Evolutionary conservation across 1,140 invertebrate genomes (phyloP).

Genomic region (Drosophila pseudoananassae): DNA sequence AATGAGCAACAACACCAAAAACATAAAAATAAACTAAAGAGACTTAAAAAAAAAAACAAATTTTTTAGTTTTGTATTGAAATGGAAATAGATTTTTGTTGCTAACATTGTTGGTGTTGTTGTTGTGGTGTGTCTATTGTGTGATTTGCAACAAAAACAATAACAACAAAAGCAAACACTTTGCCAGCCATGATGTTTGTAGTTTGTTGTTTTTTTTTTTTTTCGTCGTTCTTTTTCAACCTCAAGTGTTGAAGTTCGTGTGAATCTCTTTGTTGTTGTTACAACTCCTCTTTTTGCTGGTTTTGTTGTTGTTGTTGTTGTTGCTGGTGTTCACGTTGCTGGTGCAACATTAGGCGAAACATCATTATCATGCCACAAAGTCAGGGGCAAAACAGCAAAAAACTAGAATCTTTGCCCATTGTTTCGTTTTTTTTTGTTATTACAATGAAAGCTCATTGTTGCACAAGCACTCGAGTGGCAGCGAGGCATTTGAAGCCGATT

Average conservation of each 20-base stretch:
- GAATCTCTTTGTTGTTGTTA: slow-evolving; percentile 51
- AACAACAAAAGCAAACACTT: slow-evolving; percentile 46
- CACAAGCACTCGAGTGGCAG: slow-evolving; percentile 15
- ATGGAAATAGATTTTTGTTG: slow-evolving; percentile 70
- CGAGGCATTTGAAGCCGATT: slow-evolving; percentile 40
- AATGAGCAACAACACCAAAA: slow-evolving; percentile 42
- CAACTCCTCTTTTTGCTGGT: slow-evolving; percentile 1
- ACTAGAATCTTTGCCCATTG: slow-evolving; percentile 62
- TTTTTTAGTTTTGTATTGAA: slow-evolving; percentile 66
- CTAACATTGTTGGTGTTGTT: slow-evolving; percentile 12
- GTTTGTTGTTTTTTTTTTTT: slow-evolving; percentile 32
- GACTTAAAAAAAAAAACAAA: slow-evolving; percentile 22
- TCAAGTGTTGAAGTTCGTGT: slow-evolving; percentile 75
- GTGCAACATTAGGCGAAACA: slow-evolving; percentile 55
- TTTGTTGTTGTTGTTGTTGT: slow-evolving; percentile 10
- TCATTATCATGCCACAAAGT: slow-evolving; percentile 72
- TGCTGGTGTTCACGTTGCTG: slow-evolving; percentile 8
- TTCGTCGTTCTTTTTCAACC: slow-evolving; percentile 4
- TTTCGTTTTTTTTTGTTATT: slow-evolving; percentile 68
- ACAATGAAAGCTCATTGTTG: slow-evolving; percentile 77
- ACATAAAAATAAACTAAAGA: slow-evolving; percentile 15
- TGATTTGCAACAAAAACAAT: slow-evolving; percentile 55
- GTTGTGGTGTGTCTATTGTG: slow-evolving; percentile 22
- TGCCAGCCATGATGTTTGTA: slow-evolving; percentile 16
- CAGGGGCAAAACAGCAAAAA: slow-evolving; percentile 43